These are phyloP conservation scores for Oscheius myriophilus DNA, from an alignment of 2,888 invertebrate genomes.

Conservation along the genomic window DNA sequence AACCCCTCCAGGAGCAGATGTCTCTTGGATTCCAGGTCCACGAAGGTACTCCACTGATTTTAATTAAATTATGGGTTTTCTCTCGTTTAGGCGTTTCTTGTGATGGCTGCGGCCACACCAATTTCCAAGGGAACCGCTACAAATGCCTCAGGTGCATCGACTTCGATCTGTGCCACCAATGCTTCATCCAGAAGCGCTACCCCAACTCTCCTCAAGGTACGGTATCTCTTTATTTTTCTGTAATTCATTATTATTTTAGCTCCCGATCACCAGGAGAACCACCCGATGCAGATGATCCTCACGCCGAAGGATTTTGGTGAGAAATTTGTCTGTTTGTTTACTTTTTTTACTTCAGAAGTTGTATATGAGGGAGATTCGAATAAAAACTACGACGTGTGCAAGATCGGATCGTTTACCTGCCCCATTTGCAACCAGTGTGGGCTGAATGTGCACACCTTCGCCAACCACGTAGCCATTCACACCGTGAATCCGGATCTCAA, in stretches of 20 bases:
- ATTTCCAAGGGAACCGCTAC: conserved; percentile 95
- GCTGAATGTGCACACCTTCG: conserved; percentile 88
- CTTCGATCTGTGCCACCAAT: conserved; percentile 93
- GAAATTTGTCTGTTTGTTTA: background rate
- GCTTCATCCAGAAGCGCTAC: conserved; percentile 36
- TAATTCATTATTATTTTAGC: background rate
- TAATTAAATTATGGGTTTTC: background rate
- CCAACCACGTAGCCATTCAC: conserved; percentile 83
- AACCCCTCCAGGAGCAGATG: conserved; percentile 2
- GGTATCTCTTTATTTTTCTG: background rate
- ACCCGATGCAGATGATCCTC: conserved; percentile 98
- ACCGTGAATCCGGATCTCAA: conserved; percentile 87
- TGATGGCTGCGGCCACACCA: conserved; percentile 97
- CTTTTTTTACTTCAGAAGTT: conserved; percentile 78
- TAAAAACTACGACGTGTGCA: conserved; percentile 84
- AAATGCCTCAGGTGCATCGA: conserved; percentile 99
- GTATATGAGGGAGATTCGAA: conserved; percentile 95
- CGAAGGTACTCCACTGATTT: conserved; percentile 17
- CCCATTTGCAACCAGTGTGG: conserved; percentile 98
- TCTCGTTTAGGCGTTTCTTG: conserved; percentile 96
- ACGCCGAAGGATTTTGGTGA: conserved; percentile 94
- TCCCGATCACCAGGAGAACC: conserved; percentile 85
- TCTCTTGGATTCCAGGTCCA: conserved; percentile 18
- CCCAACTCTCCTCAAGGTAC: conserved; percentile 3
- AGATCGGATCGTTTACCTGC: conserved; percentile 84